phyloP scores from a whole-genome alignment of 2,113 vertebrate species.

The Ptilonorhynchus violaceus region DNA sequence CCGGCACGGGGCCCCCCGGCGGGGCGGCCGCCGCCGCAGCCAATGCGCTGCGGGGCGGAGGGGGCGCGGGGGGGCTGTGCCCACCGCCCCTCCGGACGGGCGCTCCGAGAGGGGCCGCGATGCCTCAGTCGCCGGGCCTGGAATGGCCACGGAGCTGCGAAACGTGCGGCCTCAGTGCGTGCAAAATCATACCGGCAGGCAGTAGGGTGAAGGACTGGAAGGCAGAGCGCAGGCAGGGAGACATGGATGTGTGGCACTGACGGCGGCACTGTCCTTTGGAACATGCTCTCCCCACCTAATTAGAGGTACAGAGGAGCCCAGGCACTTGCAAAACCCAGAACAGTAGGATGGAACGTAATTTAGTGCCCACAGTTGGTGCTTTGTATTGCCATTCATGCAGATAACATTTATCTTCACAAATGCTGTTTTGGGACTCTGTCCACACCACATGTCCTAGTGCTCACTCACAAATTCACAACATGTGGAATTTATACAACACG shows the following conservation, averaged over 20 bases:
- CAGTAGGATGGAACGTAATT: neutral
- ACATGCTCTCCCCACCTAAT: neutral
- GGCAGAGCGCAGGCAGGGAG: neutral
- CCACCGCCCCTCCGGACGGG: neutral
- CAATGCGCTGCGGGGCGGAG: neutral
- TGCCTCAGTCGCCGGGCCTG: fast-evolving
- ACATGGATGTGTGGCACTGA: neutral
- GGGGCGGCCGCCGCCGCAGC: neutral
- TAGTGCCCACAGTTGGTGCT: neutral
- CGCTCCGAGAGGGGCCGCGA: neutral
- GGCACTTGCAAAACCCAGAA: neutral
- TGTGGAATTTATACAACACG: neutral
- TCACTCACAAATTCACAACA: neutral
- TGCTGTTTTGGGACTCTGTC: neutral
- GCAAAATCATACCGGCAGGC: fast-evolving
- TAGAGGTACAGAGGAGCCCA: neutral
- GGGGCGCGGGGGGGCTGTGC: neutral
- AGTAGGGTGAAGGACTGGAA: neutral
- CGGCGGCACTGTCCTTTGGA: neutral
- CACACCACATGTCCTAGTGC: fast-evolving
- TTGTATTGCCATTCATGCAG: neutral
- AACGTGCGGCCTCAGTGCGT: fast-evolving
- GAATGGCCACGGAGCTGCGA: neutral
- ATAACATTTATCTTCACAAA: neutral
- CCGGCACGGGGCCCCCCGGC: neutral